These are phyloP conservation scores for Pelodiscus sinensis DNA, from an alignment of 2,113 vertebrate genomes.

Conservation along the genomic window DNA sequence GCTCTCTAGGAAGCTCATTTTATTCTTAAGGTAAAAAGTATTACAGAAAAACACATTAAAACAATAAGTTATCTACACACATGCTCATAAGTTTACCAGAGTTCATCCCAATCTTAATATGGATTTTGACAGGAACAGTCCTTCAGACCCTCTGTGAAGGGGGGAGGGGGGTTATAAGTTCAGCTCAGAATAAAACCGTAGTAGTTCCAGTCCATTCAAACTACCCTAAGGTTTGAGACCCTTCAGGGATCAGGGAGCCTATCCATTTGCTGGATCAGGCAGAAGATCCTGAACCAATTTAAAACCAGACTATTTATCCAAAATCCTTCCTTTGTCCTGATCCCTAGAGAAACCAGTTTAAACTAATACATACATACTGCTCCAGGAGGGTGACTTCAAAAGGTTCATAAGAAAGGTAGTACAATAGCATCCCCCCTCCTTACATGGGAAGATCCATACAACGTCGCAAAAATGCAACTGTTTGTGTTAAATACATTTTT, in stretches of 20 bases:
- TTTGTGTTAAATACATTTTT: too few relatives aligned
- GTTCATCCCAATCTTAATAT: background rate
- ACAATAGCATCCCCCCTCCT: background rate
- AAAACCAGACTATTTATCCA: too few relatives aligned
- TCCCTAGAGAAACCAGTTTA: too few relatives aligned
- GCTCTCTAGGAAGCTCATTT: background rate
- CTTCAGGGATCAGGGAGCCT: background rate
- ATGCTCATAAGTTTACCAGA: background rate
- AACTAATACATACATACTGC: background rate
- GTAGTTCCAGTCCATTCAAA: too few relatives aligned
- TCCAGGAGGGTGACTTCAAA: background rate
- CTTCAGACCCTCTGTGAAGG: background rate
- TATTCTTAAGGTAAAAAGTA: background rate
- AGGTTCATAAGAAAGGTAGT: background rate
- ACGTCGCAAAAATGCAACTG: too few relatives aligned
- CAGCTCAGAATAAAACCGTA: background rate
- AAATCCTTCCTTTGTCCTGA: too few relatives aligned
- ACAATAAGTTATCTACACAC: background rate
- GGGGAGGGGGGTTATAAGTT: background rate
- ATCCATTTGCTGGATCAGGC: too few relatives aligned
- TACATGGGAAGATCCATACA: background rate
- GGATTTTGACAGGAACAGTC: background rate
- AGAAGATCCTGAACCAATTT: too few relatives aligned
- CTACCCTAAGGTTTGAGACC: background rate
- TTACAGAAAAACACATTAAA: background rate